Evolutionary conservation across 1,140 invertebrate species (phyloP), one percentile per base, ranked within the genome.

Genomic region (Ylistrum balloti): DNA sequence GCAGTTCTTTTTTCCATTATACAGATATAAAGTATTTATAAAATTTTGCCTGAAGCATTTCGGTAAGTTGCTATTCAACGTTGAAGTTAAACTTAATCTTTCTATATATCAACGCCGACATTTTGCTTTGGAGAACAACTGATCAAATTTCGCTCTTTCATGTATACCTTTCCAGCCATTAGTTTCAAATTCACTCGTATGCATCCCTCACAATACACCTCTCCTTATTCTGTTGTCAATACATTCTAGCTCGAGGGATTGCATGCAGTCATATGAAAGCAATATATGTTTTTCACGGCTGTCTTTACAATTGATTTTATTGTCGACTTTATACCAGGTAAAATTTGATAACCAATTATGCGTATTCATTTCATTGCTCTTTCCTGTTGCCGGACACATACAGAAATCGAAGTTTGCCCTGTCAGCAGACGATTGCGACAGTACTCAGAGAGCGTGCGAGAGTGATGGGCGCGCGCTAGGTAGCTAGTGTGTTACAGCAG

Each of bases 291-390:
- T 45, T 9, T 45, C 17, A 45, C 41, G 41, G 41, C 56, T 74
- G 17, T 74, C 56, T 28, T 74, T 74, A 74, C 56, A 74, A 74
- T 74, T 74, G 56, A 74, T 74, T 74, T 74, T 74, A 74, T 74
- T 74, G n/a, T 5, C 28, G 56, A 22, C 1, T 74, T 74, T 28
- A n/a, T 28, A 28, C n/a, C 56, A 74, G 56, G 56, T 74, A n/a
- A 74, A 74, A 74, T 74, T 74, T 74, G 9, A 74, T 74, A 74
- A n/a, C 56, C 20, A 74, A 74, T 74, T 74, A 74, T 28, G 28
- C 13, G 56, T 74, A 74, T 74, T 28, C 56, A 74, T 74, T 74
- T 74, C n/a, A 5, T n/a, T 74, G 56, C 56, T 74, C 56, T 5
- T 74, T 74, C 56, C 56, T 74, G 56, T 74, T 74, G 56, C 56